These are phyloP conservation scores for Neostethus bicornis DNA, from an alignment of 2,797 vertebrate genomes.

Conservation along the genomic window DNA sequence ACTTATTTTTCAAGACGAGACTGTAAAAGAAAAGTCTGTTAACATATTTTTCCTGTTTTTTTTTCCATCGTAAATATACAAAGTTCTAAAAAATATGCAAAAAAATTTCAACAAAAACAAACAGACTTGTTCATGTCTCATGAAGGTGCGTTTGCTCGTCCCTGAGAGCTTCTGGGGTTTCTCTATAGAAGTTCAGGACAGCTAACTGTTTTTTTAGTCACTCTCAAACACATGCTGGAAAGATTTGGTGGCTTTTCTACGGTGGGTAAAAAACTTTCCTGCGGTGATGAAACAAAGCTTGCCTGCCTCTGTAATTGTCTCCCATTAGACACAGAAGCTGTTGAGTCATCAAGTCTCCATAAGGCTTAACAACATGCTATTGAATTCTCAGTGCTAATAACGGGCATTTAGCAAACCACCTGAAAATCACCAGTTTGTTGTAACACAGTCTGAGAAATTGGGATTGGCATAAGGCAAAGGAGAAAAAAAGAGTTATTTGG, in stretches of 20 bases:
- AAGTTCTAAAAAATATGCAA: too few relatives aligned
- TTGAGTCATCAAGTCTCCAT: constrained; percentile 55
- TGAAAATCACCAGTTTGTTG: constrained; percentile 38
- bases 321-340: constrained; percentile 53
- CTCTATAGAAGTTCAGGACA: too few relatives aligned
- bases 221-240: constrained; percentile 64
- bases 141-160: too few relatives aligned
- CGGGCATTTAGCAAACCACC: constrained; percentile 60
- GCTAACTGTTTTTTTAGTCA: too few relatives aligned
- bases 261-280: constrained; percentile 55
- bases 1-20: too few relatives aligned
- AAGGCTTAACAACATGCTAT: constrained; percentile 67
- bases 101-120: too few relatives aligned
- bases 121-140: too few relatives aligned
- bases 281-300: constrained; percentile 66
- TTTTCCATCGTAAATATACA: too few relatives aligned
- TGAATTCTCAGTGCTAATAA: constrained; percentile 61
- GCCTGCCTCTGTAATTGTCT: constrained; percentile 72
- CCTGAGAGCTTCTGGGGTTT: too few relatives aligned
- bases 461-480: not conserved
- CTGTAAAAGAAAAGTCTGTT: too few relatives aligned
- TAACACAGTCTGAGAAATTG: not conserved
- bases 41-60: too few relatives aligned
- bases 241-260: constrained; percentile 54
- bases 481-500: not conserved